Evolutionary conservation across 2,113 vertebrate species (phyloP), one percentile per base, ranked within the genome.

Genomic region (Gymnobelideus leadbeateri): DNA sequence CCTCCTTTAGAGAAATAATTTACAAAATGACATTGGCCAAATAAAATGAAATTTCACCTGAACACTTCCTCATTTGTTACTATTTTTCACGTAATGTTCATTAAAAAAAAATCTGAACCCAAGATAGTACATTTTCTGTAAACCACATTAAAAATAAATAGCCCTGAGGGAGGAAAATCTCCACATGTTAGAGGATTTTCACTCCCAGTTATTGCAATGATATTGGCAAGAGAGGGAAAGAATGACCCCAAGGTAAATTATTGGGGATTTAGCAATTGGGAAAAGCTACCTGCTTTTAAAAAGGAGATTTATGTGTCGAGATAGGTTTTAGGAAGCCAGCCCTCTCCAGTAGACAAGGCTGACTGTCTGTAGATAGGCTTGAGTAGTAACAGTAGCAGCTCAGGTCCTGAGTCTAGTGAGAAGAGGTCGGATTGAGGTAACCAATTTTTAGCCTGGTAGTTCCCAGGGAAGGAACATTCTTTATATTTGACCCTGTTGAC

Each of bases 221-320:
- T 37, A 8, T 68, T 90, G 89, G 8, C 37, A 92, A 23, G 23
- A 61, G 31, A 19, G 31, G 84, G 10, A 19, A 50, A 92, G 7
- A 89, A 14, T 4, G 89, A 90, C 91, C 91, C 84, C 68, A 23
- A 93, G 26, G 1, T 93, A 51, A 93, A n/a, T 51, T 12, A 90
- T 37, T 0, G 1, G 37, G 89, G 21, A 93, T 94, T 95, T 95
- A 92, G 91, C 92, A 91, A 43, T 9, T 91, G 50, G 46, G 37
- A 90, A 92, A 97, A 94, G 8, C 7, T 94, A 77, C 26, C 26
- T 92, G 24, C 25, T 92, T 95, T 94, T 52, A 91, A 91, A 61
- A 53, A 28, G 11, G 3, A 94, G 95, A 26, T 10, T 31, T 91
- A n/a, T 1, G 31, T 19, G 54, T 49, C 90, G 21, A 84, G 47